Evolutionary conservation across 2,113 vertebrate genomes (phyloP).

Genomic region (Brachyhypopomus occidentalis): DNA sequence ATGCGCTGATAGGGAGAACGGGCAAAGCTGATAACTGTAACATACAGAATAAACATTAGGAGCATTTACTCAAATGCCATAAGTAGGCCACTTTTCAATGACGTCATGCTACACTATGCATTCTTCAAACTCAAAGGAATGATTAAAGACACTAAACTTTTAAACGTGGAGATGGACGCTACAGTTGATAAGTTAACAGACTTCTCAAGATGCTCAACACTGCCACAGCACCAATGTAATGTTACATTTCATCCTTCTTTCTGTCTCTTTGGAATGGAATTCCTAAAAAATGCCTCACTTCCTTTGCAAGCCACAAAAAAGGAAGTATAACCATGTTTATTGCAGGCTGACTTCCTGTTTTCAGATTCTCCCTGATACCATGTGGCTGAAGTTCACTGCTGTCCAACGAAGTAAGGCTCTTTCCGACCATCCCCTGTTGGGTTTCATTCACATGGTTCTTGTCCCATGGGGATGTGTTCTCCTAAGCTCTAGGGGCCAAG

Average conservation of each 20-base stretch:
- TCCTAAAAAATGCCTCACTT: slow-evolving; percentile 78
- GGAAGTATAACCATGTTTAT: slow-evolving; percentile 79
- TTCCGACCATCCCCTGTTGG: neutral
- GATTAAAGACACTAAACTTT: neutral
- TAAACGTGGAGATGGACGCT: neutral
- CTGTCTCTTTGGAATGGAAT: slow-evolving; percentile 63
- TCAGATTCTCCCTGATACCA: slow-evolving; percentile 74
- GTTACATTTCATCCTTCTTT: neutral
- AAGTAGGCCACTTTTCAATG: neutral
- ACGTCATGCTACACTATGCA: neutral
- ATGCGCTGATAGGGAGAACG: neutral
- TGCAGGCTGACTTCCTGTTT: slow-evolving; percentile 76
- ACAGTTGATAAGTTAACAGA: neutral
- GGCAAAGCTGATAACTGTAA: neutral
- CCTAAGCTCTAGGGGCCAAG: neutral
- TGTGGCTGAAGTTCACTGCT: neutral
- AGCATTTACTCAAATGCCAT: neutral
- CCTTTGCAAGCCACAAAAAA: slow-evolving; percentile 66
- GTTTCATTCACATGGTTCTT: neutral
- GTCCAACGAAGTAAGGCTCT: neutral
- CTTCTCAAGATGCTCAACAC: neutral
- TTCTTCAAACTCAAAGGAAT: neutral
- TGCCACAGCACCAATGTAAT: neutral
- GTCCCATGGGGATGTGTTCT: neutral
- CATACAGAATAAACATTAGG: neutral